These are phyloP conservation scores for Rhyzopertha dominica DNA, from an alignment of 1,140 invertebrate species.

Conservation along the genomic window DNA sequence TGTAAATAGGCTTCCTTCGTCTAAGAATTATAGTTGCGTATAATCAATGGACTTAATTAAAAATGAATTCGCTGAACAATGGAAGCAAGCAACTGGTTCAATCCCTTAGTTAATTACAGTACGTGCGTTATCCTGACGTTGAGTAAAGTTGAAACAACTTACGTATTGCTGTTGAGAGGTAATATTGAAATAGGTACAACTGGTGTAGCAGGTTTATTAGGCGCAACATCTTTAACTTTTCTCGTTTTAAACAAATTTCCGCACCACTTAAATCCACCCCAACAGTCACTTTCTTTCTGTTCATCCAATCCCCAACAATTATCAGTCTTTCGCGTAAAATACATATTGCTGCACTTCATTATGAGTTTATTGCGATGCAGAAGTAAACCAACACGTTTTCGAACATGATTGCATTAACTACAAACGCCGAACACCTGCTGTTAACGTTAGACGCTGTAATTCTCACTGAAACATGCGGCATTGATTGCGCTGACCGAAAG, in stretches of 20 bases:
- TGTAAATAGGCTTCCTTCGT: too few species aligned
- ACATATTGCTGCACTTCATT: too few species aligned
- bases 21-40: background rate
- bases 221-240: constrained; percentile 15
- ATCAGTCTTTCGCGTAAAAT: too few species aligned
- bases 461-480: background rate
- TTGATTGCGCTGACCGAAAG: constrained; percentile 7
- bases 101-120: background rate
- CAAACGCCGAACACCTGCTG: background rate
- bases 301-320: constrained; percentile 20
- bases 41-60: background rate
- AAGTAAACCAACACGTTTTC: background rate
- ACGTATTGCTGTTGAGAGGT: background rate
- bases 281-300: constrained; percentile 9
- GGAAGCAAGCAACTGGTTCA: background rate
- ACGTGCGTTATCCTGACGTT: background rate
- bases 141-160: background rate
- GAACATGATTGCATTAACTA: background rate
- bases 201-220: constrained; percentile 6
- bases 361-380: too few species aligned
- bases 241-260: constrained; percentile 11
- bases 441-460: background rate
- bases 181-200: constrained; percentile 15
- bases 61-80: background rate
- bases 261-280: constrained; percentile 16